Evolutionary conservation across 2,888 invertebrate genomes (phyloP).

Genomic region (Drosophila parthenogenetica): DNA sequence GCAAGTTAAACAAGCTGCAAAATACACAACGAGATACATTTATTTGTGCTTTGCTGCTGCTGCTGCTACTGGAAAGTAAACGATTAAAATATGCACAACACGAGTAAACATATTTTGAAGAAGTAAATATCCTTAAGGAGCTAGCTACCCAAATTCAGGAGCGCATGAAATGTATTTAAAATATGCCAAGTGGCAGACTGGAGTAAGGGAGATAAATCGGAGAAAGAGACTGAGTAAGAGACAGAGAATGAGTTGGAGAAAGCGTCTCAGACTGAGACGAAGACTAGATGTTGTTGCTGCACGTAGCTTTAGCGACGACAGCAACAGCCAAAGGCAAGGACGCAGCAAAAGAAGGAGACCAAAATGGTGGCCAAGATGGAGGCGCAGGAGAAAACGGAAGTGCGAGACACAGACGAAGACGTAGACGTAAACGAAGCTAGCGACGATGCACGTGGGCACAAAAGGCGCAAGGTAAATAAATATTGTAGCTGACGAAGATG

Average conservation of each 20-base stretch:
- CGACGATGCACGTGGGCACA: constrained; percentile 73
- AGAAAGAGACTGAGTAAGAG: neutral
- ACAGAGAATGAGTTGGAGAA: constrained; percentile 10
- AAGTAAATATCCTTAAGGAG: constrained; percentile 83
- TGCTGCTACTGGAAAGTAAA: constrained; percentile 70
- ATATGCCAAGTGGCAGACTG: constrained; percentile 79
- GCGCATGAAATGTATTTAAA: constrained; percentile 83
- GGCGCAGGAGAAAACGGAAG: neutral
- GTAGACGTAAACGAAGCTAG: constrained; percentile 24
- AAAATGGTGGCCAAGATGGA: neutral
- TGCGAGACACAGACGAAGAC: constrained; percentile 32
- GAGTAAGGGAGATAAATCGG: neutral
- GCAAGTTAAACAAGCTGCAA: constrained; percentile 66
- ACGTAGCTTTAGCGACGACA: constrained; percentile 71
- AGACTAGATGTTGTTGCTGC: constrained; percentile 47
- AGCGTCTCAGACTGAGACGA: constrained; percentile 6
- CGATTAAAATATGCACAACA: constrained; percentile 85
- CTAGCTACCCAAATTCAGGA: constrained; percentile 71
- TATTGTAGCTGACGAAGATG: constrained; percentile 65
- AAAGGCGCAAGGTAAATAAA: constrained; percentile 83
- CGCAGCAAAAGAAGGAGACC: constrained; percentile 6
- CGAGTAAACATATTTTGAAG: constrained; percentile 84
- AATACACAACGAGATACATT: constrained; percentile 22
- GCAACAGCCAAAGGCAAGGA: constrained; percentile 40
- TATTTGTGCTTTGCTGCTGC: constrained; percentile 18